A percentile compares a stretch with the other conserved stretches of the same genome.
These are phyloP conservation scores for Danio tinwini DNA, from an alignment of 2,797 vertebrate genomes.

Conservation along the genomic window DNA sequence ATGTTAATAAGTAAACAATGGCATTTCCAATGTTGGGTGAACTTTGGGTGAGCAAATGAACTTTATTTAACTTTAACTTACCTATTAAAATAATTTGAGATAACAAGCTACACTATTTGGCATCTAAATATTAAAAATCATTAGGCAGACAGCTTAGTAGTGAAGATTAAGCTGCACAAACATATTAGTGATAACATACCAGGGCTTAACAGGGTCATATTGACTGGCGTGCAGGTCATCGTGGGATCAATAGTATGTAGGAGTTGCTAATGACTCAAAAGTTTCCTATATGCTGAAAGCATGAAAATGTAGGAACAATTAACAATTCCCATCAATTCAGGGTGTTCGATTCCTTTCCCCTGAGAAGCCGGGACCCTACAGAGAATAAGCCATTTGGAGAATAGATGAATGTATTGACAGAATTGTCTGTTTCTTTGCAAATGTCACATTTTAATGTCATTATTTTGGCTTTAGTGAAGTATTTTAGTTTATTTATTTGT, in stretches of 20 bases:
- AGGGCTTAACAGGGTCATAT: not conserved
- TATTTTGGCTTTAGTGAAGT: not conserved
- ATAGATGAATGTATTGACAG: not conserved
- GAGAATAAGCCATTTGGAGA: not conserved
- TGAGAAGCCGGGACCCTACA: not conserved
- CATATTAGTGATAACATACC: not conserved
- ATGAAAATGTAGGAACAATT: not conserved
- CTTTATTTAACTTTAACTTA: too few species aligned
- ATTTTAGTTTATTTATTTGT: not conserved
- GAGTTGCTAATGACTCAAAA: not conserved
- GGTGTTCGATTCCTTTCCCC: not conserved
- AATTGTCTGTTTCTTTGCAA: not conserved
- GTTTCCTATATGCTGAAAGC: not conserved
- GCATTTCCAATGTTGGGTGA: not conserved
- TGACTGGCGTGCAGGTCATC: conserved; percentile 3
- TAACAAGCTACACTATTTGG: not conserved
- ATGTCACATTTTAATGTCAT: not conserved
- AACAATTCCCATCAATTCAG: not conserved
- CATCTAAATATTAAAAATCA: not conserved
- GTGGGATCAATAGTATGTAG: not conserved
- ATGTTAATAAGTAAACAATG: not conserved
- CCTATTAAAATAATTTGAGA: too few species aligned
- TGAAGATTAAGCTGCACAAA: not conserved
- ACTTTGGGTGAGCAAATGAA: too few species aligned
- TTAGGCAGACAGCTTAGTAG: not conserved